phyloP scores from a whole-genome alignment of 2,797 vertebrate genomes.

The Xiphorhynchus erythropygius region DNA sequence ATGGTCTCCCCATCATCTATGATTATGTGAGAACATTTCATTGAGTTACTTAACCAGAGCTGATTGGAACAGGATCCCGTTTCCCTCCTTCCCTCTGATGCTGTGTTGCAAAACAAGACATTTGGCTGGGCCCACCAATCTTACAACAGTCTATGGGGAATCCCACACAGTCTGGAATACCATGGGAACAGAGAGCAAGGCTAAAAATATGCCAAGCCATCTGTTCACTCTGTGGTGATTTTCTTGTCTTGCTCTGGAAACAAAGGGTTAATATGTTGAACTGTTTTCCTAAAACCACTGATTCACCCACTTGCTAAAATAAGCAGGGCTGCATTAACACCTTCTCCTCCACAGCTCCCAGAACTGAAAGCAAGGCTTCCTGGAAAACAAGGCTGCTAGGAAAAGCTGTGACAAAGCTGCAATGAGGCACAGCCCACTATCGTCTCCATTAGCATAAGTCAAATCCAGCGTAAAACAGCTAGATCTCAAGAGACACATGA shows the following conservation, averaged over 20 bases:
- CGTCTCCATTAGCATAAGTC: neutral
- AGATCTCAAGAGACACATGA: neutral
- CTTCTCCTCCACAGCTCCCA: conserved; percentile 1
- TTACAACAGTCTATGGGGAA: conserved; percentile 55
- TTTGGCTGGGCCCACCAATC: conserved; percentile 18
- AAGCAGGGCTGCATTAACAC: conserved; percentile 20
- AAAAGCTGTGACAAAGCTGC: conserved; percentile 25
- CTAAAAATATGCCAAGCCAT: conserved; percentile 53
- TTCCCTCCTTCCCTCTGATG: conserved; percentile 16
- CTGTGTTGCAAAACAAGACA: conserved; percentile 40
- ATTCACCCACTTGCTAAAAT: conserved; percentile 43
- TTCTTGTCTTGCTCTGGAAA: neutral
- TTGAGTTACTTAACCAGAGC: neutral
- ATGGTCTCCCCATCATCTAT: neutral
- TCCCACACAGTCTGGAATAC: conserved; percentile 57
- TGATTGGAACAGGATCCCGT: neutral
- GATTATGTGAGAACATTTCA: neutral
- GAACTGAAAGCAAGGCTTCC: neutral
- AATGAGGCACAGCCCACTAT: neutral
- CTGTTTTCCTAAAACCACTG: conserved; percentile 8
- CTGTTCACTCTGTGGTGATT: neutral
- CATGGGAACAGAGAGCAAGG: conserved; percentile 57
- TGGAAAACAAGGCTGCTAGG: neutral
- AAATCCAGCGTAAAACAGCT: neutral
- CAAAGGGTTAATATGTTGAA: conserved; percentile 29